Evolutionary conservation across 1,140 invertebrate species (phyloP).

Genomic region (Anthonomus grandis): DNA sequence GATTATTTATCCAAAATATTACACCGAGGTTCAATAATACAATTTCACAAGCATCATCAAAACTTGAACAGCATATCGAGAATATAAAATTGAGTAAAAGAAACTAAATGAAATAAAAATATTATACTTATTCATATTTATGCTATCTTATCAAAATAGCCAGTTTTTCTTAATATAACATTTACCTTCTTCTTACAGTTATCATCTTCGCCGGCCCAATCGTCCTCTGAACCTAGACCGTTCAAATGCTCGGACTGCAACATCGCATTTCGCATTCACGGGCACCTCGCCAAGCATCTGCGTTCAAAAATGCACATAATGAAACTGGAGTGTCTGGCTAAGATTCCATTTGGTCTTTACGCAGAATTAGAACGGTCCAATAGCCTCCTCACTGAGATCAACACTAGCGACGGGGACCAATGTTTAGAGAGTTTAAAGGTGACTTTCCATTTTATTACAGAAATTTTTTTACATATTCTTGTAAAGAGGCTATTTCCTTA

Average conservation of each 20-base stretch:
- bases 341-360: conserved; percentile 93
- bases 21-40: too few relatives aligned
- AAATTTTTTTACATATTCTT: too few relatives aligned
- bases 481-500: too few relatives aligned
- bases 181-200: conserved; percentile 39
- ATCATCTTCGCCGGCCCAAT: conserved; percentile 45
- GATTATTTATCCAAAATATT: too few relatives aligned
- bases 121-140: too few relatives aligned
- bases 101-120: too few relatives aligned
- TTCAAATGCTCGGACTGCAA: conserved; percentile 95
- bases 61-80: too few relatives aligned
- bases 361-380: conserved; percentile 90
- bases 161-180: neutral
- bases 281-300: conserved; percentile 93
- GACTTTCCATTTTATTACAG: too few relatives aligned
- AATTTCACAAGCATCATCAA: too few relatives aligned
- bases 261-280: conserved; percentile 93
- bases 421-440: conserved; percentile 82
- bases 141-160: neutral
- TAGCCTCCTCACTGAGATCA: conserved; percentile 87
- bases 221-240: conserved; percentile 81
- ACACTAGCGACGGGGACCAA: conserved; percentile 91
- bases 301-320: conserved; percentile 96
- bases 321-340: conserved; percentile 87
- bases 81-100: too few relatives aligned